Percentiles rank a stretch among this genome's conserved stretches.
These are phyloP conservation scores for Pelagia noctiluca DNA, from an alignment of 30 jellyfish, hydroid and myxozoan species.

Conservation along the genomic window DNA sequence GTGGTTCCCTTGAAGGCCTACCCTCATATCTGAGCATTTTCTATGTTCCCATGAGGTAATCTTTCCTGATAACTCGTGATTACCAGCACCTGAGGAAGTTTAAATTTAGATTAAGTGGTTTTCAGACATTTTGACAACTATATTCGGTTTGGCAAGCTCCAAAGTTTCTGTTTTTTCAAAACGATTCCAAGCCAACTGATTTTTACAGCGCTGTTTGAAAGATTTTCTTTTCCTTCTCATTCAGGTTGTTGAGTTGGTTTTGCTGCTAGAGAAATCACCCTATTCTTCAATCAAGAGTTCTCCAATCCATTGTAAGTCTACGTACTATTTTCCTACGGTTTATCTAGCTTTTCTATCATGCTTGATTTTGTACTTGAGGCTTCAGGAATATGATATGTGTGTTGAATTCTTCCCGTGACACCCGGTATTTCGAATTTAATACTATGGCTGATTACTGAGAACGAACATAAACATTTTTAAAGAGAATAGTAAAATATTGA, in stretches of 20 bases:
- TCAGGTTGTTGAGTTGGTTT: neutral
- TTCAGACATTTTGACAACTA: constrained; percentile 29
- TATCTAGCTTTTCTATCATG: too few species aligned
- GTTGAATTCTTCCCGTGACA: too few species aligned
- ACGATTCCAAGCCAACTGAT: too few species aligned
- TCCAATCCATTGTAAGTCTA: neutral
- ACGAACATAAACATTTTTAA: too few species aligned
- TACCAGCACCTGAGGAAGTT: constrained; percentile 70
- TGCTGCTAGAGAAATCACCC: neutral
- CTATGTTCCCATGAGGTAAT: constrained; percentile 25
- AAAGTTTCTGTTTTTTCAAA: neutral
- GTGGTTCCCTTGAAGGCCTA: neutral
- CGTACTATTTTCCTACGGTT: too few species aligned
- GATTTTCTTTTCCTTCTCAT: neutral
- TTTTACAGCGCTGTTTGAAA: too few species aligned
- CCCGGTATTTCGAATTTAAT: too few species aligned
- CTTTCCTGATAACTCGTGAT: constrained; percentile 51
- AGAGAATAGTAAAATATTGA: too few species aligned
- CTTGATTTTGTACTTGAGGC: too few species aligned
- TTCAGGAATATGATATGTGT: too few species aligned
- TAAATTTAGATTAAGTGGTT: constrained; percentile 68
- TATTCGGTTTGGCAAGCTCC: constrained; percentile 29
- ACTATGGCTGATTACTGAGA: too few species aligned
- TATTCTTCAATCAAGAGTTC: too few species aligned
- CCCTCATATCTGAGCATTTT: neutral